These are phyloP conservation scores for Physocephala rufipes DNA, from an alignment of 2,888 invertebrate species.

Conservation along the genomic window DNA sequence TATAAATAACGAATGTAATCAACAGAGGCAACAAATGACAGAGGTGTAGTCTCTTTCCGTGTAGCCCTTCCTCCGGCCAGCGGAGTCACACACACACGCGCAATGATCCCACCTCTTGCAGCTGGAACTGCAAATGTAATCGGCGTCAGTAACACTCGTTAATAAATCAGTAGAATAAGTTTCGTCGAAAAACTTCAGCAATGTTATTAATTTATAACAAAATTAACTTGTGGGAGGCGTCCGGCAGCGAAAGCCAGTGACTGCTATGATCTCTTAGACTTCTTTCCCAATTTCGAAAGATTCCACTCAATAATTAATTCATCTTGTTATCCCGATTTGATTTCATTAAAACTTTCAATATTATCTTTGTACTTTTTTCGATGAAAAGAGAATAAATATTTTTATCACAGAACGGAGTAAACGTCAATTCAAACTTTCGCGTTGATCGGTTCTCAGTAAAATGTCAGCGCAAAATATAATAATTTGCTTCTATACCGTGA, in stretches of 20 bases:
- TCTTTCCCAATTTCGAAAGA: background rate
- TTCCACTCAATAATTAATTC: no score
- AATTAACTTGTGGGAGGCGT: background rate
- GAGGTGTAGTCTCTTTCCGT: background rate
- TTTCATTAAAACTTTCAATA: conserved; percentile 1
- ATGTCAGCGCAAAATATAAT: conserved; percentile 56
- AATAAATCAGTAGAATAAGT: background rate
- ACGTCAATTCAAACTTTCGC: conserved; percentile 8
- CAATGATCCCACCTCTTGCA: background rate
- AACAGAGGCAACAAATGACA: background rate
- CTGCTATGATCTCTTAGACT: background rate
- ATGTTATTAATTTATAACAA: background rate
- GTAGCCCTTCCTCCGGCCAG: conserved; percentile 20
- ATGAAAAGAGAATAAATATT: conserved; percentile 26
- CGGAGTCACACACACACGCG: conserved; percentile 12
- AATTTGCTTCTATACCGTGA: background rate
- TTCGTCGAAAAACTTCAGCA: background rate
- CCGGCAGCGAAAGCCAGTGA: background rate
- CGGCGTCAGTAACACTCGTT: background rate
- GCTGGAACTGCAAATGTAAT: background rate
- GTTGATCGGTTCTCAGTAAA: conserved; percentile 66
- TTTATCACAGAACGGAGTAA: background rate
- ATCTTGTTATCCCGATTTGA: no score
- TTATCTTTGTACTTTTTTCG: background rate
- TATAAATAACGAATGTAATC: background rate